phyloP scores from a whole-genome alignment of 2,888 invertebrate genomes.

The Lagria hirta region DNA sequence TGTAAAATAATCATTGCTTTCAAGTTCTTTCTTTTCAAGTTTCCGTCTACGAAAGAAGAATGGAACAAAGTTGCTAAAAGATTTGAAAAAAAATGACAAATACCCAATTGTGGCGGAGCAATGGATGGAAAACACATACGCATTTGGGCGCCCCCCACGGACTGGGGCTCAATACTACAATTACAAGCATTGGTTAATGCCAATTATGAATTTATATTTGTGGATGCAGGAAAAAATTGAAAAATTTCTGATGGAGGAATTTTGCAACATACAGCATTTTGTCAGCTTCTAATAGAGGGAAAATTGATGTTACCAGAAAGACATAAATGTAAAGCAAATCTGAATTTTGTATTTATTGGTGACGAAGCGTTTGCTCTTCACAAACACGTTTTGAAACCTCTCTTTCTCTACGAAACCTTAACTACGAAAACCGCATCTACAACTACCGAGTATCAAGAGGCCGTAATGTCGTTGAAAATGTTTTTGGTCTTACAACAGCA shows the following conservation, averaged over 20 bases:
- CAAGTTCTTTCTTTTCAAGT: too few species aligned
- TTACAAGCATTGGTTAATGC: slow-evolving; percentile 36
- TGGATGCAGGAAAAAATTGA: slow-evolving; percentile 28
- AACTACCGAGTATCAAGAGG: too few species aligned
- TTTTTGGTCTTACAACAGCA: slow-evolving; percentile 5
- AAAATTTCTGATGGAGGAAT: slow-evolving; percentile 33
- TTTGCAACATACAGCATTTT: slow-evolving; percentile 27
- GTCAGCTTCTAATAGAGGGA: slow-evolving; percentile 8
- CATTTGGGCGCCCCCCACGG: slow-evolving; percentile 25
- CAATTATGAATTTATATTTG: slow-evolving; percentile 33
- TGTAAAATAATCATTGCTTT: too few species aligned
- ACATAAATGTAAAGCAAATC: slow-evolving; percentile 15
- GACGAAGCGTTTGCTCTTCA: slow-evolving; percentile 31
- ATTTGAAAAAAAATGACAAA: slow-evolving; percentile 30
- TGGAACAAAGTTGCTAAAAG: slow-evolving; percentile 27
- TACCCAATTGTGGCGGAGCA: slow-evolving; percentile 32
- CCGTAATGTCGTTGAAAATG: too few species aligned
- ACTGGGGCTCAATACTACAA: slow-evolving; percentile 34
- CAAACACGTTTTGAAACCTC: slow-evolving; percentile 34
- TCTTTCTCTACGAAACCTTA: slow-evolving; percentile 29
- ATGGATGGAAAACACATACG: slow-evolving; percentile 30
- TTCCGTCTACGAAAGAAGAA: slow-evolving; percentile 26
- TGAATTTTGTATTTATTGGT: slow-evolving; percentile 30
- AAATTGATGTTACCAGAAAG: slow-evolving; percentile 16
- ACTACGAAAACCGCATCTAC: too few species aligned